Percentiles rank a stretch among this genome's conserved stretches.
Evolutionary conservation across 2,113 vertebrate species (phyloP).

Genomic region (Centropus unirufus): DNA sequence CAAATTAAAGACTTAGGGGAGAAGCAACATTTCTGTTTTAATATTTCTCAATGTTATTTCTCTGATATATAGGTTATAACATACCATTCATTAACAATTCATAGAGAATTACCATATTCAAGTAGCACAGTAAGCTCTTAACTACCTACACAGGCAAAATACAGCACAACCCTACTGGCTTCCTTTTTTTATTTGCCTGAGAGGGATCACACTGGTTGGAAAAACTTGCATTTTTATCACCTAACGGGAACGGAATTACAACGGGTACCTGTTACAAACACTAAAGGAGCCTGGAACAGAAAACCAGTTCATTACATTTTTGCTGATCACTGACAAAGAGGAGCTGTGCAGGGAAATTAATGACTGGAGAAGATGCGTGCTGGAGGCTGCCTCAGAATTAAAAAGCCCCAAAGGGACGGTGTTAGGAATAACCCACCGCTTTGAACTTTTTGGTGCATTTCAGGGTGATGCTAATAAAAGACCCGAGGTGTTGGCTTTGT

Average conservation of each 20-base stretch:
- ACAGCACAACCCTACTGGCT: neutral
- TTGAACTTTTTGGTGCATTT: neutral
- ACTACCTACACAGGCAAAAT: conserved; percentile 6
- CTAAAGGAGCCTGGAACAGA: neutral
- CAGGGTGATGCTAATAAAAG: neutral
- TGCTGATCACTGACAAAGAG: neutral
- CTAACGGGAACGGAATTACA: neutral
- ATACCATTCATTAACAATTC: conserved; percentile 26
- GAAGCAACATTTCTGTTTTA: neutral
- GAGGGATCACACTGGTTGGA: neutral
- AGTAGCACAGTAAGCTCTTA: conserved; percentile 41
- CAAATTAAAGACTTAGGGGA: neutral
- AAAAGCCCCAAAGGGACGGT: neutral
- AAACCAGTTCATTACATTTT: neutral
- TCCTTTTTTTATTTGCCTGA: neutral
- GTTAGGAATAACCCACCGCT: neutral
- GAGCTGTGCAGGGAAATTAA: neutral
- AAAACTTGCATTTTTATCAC: neutral
- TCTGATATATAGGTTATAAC: neutral
- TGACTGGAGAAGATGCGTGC: neutral
- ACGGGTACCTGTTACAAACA: neutral
- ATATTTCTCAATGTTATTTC: neutral
- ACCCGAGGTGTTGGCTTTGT: neutral
- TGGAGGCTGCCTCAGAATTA: neutral
- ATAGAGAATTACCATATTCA: conserved; percentile 20